A percentile compares a stretch with the other conserved stretches of the same genome.
Evolutionary conservation across 2,797 vertebrate species (phyloP).

Genomic region (Pelochelys cantorii): DNA sequence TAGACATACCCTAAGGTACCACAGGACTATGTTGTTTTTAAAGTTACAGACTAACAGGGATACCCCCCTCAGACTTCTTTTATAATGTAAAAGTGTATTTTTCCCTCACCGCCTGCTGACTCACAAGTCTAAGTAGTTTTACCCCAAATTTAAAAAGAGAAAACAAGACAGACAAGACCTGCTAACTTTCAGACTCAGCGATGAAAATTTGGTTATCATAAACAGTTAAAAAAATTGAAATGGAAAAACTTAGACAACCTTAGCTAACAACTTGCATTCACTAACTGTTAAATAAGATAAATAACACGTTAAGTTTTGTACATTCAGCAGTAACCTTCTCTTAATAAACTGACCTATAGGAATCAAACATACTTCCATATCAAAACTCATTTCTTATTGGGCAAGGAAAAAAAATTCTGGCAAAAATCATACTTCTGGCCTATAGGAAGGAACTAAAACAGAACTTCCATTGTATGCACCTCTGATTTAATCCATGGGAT

Average conservation of each 20-base stretch:
- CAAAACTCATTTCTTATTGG: neutral
- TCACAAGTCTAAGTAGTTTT: neutral
- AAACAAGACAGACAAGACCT: neutral
- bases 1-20: too few species aligned
- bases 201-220: neutral
- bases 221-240: neutral
- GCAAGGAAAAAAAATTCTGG: neutral
- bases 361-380: fast-evolving
- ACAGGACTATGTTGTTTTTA: too few species aligned
- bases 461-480: neutral
- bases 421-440: neutral
- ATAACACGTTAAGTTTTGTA: neutral
- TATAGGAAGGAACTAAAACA: fast-evolving
- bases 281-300: neutral
- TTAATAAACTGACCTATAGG: neutral
- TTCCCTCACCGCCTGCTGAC: neutral
- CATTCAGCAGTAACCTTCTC: neutral
- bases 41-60: too few species aligned
- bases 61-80: neutral
- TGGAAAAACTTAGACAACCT: neutral
- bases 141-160: neutral
- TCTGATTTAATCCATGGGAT: neutral
- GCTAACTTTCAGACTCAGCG: neutral
- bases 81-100: neutral
- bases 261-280: neutral